Evolutionary conservation across 2,113 vertebrate genomes (phyloP).

Genomic region (Tragulus kanchil): DNA sequence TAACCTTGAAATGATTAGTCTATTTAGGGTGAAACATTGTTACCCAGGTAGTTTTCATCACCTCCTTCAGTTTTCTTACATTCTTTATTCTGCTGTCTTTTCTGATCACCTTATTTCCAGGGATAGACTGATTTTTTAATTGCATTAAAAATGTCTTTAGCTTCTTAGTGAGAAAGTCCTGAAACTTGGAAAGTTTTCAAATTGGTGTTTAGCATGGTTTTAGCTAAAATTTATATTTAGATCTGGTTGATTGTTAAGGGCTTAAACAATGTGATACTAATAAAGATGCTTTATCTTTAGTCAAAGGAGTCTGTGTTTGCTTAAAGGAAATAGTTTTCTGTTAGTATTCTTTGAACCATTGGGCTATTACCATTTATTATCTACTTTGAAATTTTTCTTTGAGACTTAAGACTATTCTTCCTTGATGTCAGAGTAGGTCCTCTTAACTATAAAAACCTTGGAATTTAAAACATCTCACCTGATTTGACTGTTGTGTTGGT

Average conservation of each 20-base stretch:
- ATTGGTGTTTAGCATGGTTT: constrained; percentile 39
- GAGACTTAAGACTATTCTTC: constrained; percentile 16
- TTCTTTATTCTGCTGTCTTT: not conserved
- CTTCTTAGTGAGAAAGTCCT: constrained; percentile 55
- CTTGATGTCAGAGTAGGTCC: constrained; percentile 57
- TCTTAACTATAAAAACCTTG: constrained; percentile 59
- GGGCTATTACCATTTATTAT: constrained; percentile 28
- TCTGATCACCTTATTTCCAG: not conserved
- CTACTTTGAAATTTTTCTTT: constrained; percentile 24
- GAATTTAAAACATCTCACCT: constrained; percentile 55
- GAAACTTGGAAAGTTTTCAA: constrained; percentile 56
- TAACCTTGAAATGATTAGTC: not conserved
- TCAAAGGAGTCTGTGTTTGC: not conserved
- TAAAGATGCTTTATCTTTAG: not conserved
- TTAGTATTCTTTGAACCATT: constrained; percentile 46
- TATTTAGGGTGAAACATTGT: not conserved
- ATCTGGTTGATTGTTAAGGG: not conserved
- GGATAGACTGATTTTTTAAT: not conserved
- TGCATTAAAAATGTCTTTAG: constrained; percentile 21
- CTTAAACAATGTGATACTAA: not conserved
- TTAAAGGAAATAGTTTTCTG: constrained; percentile 59
- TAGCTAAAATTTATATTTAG: constrained; percentile 51
- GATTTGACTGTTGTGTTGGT: constrained; percentile 68
- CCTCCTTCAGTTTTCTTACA: not conserved
- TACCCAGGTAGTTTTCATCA: not conserved